Percentiles rank a stretch among this genome's conserved stretches.
These are phyloP conservation scores for Tricholaema leucomelas DNA, from an alignment of 2,113 vertebrate genomes.

Conservation along the genomic window DNA sequence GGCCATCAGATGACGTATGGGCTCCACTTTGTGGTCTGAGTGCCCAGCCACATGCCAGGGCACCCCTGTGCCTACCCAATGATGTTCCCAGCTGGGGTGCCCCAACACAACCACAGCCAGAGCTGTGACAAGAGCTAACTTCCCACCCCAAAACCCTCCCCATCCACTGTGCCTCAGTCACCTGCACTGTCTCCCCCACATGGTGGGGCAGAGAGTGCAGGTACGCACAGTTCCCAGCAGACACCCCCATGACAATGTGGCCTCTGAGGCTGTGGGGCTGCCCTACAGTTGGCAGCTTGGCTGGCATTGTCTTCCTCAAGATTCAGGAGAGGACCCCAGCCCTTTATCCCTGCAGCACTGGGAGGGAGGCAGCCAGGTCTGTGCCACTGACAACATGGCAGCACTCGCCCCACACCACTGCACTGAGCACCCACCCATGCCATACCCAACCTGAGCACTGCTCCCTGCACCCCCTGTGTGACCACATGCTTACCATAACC, in stretches of 20 bases:
- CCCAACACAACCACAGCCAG: neutral
- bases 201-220: neutral
- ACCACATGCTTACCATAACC: rapidly evolving
- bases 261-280: neutral
- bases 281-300: neutral
- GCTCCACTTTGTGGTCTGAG: constrained; percentile 88
- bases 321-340: neutral
- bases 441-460: neutral
- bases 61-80: neutral
- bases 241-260: neutral
- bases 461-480: rapidly evolving
- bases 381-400: rapidly evolving
- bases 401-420: neutral
- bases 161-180: rapidly evolving
- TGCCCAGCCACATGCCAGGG: neutral
- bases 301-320: rapidly evolving
- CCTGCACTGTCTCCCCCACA: neutral
- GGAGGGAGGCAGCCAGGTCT: neutral
- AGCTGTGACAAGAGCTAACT: neutral
- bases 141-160: neutral
- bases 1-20: constrained; percentile 93
- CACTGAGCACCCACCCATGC: neutral
- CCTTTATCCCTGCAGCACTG: rapidly evolving
- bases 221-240: neutral
- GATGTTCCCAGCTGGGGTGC: rapidly evolving